phyloP scores from a whole-genome alignment of 2,888 invertebrate genomes.

The Sepiola atlantica region DNA sequence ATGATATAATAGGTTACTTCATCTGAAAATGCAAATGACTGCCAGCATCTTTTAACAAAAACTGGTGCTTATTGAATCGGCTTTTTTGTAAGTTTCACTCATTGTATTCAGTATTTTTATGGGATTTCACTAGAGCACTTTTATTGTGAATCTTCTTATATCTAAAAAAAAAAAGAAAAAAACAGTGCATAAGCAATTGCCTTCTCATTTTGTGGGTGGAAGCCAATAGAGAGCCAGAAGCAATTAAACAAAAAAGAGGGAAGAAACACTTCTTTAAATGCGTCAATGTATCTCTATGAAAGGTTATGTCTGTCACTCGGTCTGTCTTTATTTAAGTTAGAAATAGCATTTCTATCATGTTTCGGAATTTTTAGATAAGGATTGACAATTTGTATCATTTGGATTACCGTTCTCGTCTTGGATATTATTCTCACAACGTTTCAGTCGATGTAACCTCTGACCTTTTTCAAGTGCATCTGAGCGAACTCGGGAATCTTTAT shows the following conservation, averaged over 20 bases:
- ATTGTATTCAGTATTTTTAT: neutral
- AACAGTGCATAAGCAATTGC: neutral
- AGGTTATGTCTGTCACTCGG: too few relatives aligned
- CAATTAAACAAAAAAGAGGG: slow-evolving; percentile 11
- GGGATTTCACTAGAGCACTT: neutral
- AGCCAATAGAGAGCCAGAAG: neutral
- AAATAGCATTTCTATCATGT: too few relatives aligned
- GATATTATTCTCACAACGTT: too few relatives aligned
- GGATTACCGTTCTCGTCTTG: too few relatives aligned
- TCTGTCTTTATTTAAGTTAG: too few relatives aligned
- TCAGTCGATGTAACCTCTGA: too few relatives aligned
- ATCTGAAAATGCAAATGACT: neutral
- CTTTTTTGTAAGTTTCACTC: neutral
- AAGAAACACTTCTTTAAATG: neutral
- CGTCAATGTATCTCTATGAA: too few relatives aligned
- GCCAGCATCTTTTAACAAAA: neutral
- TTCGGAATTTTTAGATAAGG: too few relatives aligned
- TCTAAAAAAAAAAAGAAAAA: neutral
- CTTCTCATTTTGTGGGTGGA: neutral
- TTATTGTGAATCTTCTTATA: neutral
- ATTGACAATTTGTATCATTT: too few relatives aligned
- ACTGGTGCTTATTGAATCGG: neutral
- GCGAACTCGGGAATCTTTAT: too few relatives aligned
- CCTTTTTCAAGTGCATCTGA: too few relatives aligned
- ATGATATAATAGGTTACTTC: neutral